Evolutionary conservation across 2,888 invertebrate genomes (phyloP), one percentile per base, ranked within the genome.

Genomic region (Pyrocoelia pectoralis): DNA sequence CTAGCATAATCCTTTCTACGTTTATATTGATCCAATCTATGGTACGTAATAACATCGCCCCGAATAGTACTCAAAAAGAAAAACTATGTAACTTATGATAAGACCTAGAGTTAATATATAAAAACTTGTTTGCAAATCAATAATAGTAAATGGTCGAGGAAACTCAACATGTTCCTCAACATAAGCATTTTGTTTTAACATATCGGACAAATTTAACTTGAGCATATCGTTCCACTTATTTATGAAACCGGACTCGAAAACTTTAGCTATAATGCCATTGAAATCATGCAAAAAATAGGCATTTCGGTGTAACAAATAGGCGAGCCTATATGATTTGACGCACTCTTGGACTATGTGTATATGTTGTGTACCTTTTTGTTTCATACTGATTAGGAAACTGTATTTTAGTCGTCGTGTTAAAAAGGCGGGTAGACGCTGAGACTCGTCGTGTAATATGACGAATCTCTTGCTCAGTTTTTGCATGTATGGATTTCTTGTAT

Each of bases 291-390:
- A 56, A 55, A 75, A 80, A 0, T 80, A 76, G 0, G 80, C 81
- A 3, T 79, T 74, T 38, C 72, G 74, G 1, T 74, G 73, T 49
- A 77, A 66, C 2, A 80, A 66, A 66, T 79, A 82, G 0, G 78
- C 80, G n/a, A 83, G 74, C 33, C 77, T 76, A 67, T 80, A 83
- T 2, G 65, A 76, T 62, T 79, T 78, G 0, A 82, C 82, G 29
- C 83, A 83, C 58, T 83, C 79, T 0, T 77, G 74, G 14, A 83
- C 76, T 56, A 76, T 74, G 66, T 81, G 79, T 14, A 77, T 15
- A 15, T n/a, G 24, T 6, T 9, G 2, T 0, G 12, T 29, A 1
- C 13, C 6, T 2, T 17, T 13, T n/a, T 41, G 29, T 15, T 55
- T 33, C 9, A 63, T 70, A 65, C 73, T 12, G 6, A 51, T 41